These are phyloP conservation scores for Hepsetus odoe DNA, from an alignment of 2,113 vertebrate species.

Conservation along the genomic window DNA sequence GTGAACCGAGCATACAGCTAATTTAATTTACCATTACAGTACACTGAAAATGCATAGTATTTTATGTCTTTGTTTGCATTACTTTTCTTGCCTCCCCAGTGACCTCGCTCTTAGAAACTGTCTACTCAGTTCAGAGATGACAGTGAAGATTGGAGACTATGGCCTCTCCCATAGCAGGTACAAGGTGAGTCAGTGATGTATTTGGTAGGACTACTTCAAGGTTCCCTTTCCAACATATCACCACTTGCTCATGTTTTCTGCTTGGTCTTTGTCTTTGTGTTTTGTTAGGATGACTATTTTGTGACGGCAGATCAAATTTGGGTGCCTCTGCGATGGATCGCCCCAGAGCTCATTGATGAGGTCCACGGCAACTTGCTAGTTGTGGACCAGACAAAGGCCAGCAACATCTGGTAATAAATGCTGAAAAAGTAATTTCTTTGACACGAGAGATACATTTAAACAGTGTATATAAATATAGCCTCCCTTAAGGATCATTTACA, in stretches of 20 bases:
- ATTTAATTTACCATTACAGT: neutral
- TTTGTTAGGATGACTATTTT: constrained; percentile 92
- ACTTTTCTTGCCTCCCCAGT: constrained; percentile 66
- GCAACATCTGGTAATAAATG: constrained; percentile 91
- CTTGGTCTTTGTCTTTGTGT: neutral
- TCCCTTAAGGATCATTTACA: neutral
- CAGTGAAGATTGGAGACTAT: constrained; percentile 95
- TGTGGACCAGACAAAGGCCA: constrained; percentile 93
- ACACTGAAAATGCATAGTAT: neutral
- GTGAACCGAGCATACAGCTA: neutral
- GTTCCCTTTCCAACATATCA: neutral
- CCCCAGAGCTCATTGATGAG: constrained; percentile 95
- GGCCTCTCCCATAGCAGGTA: constrained; percentile 92
- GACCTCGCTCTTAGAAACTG: constrained; percentile 96
- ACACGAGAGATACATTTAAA: neutral
- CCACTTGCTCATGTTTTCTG: neutral
- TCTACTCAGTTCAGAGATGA: constrained; percentile 89
- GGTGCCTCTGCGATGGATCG: constrained; percentile 97
- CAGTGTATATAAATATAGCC: neutral
- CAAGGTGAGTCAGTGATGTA: constrained; percentile 78
- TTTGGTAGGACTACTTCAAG: neutral
- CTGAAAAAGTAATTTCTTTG: neutral
- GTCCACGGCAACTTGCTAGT: constrained; percentile 94
- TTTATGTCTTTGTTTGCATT: neutral
- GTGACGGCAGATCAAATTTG: constrained; percentile 96